Percentiles rank a stretch among this genome's conserved stretches.
These are phyloP conservation scores for Drosophila navojoa DNA, from an alignment of 1,140 invertebrate species.

Conservation along the genomic window DNA sequence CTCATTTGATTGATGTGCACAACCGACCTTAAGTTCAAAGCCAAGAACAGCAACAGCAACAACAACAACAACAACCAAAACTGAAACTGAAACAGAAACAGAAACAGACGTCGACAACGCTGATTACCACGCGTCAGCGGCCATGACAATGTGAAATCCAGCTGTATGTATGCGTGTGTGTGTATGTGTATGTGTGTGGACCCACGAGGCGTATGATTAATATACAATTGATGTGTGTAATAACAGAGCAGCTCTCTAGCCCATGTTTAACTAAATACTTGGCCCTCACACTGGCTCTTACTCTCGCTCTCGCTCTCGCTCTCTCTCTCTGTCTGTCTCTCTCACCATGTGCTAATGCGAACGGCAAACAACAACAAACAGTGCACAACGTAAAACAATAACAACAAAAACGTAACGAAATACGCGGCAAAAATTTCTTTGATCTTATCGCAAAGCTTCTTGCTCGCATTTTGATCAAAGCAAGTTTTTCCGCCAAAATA, in stretches of 20 bases:
- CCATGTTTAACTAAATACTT: conserved; percentile 73
- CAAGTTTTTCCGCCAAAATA: conserved; percentile 84
- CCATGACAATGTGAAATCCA: conserved; percentile 76
- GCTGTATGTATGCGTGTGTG: conserved; percentile 46
- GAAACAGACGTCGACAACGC: conserved; percentile 26
- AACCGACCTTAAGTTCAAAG: conserved; percentile 77
- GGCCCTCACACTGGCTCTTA: conserved; percentile 18
- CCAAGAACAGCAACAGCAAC: conserved; percentile 56
- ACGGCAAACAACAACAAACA: conserved; percentile 46
- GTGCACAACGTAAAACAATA: conserved; percentile 13
- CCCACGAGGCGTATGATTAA: conserved; percentile 74
- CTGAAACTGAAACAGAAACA: conserved; percentile 3
- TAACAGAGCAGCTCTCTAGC: conserved; percentile 49
- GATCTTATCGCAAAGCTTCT: conserved; percentile 84
- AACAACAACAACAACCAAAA: neutral
- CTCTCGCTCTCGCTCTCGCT: neutral
- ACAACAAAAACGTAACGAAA: conserved; percentile 67
- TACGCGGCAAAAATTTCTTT: conserved; percentile 83
- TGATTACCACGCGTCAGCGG: conserved; percentile 72
- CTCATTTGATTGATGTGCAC: conserved; percentile 73
- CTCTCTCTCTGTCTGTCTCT: conserved; percentile 8
- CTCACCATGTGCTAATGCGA: conserved; percentile 18
- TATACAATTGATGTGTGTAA: conserved; percentile 35
- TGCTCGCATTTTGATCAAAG: conserved; percentile 84
- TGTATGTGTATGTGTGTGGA: conserved; percentile 1